Conservation (phyloP, 2,888 invertebrate species). For the Trichopria drosophilae region DNA sequence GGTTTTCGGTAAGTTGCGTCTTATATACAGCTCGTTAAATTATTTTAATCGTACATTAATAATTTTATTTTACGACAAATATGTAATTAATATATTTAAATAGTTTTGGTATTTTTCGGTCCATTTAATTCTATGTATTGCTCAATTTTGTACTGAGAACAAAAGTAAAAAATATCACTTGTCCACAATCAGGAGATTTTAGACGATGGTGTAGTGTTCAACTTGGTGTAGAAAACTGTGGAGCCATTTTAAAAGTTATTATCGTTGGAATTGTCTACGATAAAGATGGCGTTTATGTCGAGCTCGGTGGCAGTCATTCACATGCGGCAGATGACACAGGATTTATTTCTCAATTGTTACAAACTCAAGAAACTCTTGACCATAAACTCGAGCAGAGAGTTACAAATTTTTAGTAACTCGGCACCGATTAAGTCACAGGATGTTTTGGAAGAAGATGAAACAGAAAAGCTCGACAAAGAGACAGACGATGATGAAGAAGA, state of each 20-base stretch:
- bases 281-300: conserved; percentile 98
- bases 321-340: conserved; percentile 72
- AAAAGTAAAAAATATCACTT: too few relatives aligned
- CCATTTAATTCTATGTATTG: too few relatives aligned
- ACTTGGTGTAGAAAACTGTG: too few relatives aligned
- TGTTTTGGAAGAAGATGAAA: conserved; percentile 35
- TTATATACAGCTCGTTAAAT: too few relatives aligned
- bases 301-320: conserved; percentile 89
- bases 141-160: too few relatives aligned
- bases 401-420: conserved; percentile 82
- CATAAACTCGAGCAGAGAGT: conserved; percentile 83
- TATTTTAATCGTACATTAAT: too few relatives aligned
- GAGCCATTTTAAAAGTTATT: too few relatives aligned
- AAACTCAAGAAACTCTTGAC: conserved; percentile 84
- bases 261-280: conserved; percentile 99
- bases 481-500: conserved; percentile 28
- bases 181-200: too few relatives aligned
- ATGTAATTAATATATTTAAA: too few relatives aligned
- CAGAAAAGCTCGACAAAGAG: conserved; percentile 38
- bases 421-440: conserved; percentile 69
- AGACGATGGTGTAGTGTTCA: too few relatives aligned
- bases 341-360: conserved; percentile 77
- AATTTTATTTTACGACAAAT: too few relatives aligned
- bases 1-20: conserved; percentile 82
- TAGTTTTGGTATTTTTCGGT: too few relatives aligned